These are phyloP conservation scores for Eupithecia centaureata DNA, from an alignment of 2,888 invertebrate species.

Conservation along the genomic window DNA sequence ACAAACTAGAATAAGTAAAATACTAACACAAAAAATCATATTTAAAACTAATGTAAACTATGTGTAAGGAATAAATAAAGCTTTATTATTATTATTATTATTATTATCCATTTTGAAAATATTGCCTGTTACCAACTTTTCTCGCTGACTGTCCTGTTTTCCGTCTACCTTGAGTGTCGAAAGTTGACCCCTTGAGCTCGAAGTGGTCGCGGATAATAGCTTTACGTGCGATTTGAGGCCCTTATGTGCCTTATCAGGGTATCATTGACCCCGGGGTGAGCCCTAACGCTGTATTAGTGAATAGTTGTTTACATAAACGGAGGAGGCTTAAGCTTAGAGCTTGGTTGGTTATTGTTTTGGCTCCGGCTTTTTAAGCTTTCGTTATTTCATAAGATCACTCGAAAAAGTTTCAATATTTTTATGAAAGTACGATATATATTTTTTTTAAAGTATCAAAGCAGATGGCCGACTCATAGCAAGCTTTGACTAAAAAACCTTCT, in stretches of 20 bases:
- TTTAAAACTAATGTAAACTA: no score
- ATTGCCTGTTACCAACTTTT: not conserved
- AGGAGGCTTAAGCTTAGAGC: not conserved
- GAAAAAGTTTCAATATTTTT: not conserved
- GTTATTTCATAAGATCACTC: not conserved
- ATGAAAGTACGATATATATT: no score
- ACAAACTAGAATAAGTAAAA: no score
- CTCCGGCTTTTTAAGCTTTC: not conserved
- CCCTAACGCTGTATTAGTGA: slow-evolving; percentile 58
- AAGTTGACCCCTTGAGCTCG: slow-evolving; percentile 8
- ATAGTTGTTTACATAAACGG: slow-evolving; percentile 54
- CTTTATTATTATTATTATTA: no score
- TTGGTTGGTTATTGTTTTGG: not conserved
- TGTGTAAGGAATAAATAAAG: no score
- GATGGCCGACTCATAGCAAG: no score
- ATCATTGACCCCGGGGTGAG: slow-evolving; percentile 64
- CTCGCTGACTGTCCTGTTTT: not conserved
- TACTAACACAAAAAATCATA: no score
- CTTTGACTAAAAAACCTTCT: no score
- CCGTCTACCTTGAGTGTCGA: slow-evolving; percentile 4
- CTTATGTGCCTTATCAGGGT: slow-evolving; percentile 47
- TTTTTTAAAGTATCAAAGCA: no score
- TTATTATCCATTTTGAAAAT: no score
- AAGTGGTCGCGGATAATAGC: slow-evolving; percentile 7
- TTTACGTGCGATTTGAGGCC: slow-evolving; percentile 8